Evolutionary conservation across 2,888 invertebrate species (phyloP).

Genomic region (Lasioglossum marginatum): DNA sequence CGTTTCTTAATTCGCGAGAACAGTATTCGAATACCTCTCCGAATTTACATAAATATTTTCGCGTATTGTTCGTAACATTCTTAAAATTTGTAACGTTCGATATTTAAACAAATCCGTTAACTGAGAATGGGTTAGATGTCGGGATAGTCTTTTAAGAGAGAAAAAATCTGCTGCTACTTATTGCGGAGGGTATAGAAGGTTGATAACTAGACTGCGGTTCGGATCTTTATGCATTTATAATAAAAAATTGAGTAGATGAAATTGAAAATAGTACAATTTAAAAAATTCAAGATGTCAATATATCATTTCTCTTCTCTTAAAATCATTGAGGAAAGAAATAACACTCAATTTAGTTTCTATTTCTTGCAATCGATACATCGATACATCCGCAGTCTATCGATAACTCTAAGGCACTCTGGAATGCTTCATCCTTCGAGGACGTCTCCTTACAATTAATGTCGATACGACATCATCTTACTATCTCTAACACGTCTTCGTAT

Average conservation of each 20-base stretch:
- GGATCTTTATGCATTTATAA: no score
- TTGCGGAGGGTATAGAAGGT: constrained; percentile 8
- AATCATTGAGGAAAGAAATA: no score
- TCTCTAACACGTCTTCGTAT: constrained; percentile 32
- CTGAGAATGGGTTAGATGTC: neutral
- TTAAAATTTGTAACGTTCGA: constrained; percentile 41
- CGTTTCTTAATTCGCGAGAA: constrained; percentile 10
- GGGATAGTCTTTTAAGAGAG: neutral
- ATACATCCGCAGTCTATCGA: no score
- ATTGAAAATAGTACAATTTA: no score
- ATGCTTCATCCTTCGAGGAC: constrained; percentile 56
- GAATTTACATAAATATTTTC: constrained; percentile 41
- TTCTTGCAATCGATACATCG: no score
- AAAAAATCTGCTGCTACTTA: neutral
- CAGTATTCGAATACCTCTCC: constrained; percentile 12
- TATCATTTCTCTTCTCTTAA: no score
- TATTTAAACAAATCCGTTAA: neutral
- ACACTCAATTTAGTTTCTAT: no score
- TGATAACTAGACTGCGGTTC: neutral
- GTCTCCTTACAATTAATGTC: constrained; percentile 22
- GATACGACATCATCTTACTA: constrained; percentile 44
- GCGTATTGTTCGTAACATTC: constrained; percentile 35
- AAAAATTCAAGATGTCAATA: no score
- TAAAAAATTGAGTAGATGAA: no score
- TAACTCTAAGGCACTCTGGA: constrained; percentile 63